Evolutionary conservation across 2,113 vertebrate species (phyloP).

Genomic region (Aphelocoma coerulescens): DNA sequence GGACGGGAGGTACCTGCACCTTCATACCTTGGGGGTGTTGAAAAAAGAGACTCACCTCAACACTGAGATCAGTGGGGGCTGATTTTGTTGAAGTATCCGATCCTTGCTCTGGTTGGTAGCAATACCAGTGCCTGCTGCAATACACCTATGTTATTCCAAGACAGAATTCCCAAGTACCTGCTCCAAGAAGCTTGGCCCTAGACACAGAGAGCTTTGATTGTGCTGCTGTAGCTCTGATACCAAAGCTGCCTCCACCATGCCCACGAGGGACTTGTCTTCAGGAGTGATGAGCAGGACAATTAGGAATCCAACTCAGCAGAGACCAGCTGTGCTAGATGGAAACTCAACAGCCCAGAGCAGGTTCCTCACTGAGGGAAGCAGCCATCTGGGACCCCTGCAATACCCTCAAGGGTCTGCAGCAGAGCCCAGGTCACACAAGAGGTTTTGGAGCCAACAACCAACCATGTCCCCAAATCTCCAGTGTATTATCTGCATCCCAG

Average conservation of each 20-base stretch:
- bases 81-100: background rate
- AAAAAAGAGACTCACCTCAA: background rate
- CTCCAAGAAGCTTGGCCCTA: background rate
- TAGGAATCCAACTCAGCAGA: background rate
- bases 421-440: background rate
- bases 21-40: background rate
- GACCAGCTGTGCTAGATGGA: background rate
- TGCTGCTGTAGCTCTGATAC: background rate
- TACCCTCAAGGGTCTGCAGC: background rate
- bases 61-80: background rate
- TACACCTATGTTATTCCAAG: background rate
- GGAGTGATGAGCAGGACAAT: background rate
- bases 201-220: background rate
- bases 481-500: background rate
- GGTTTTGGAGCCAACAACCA: background rate
- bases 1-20: background rate
- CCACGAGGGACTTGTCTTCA: background rate
- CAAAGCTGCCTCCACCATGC: background rate
- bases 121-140: background rate
- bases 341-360: background rate
- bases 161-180: background rate
- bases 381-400: rapidly evolving
- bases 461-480: background rate
- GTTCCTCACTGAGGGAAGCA: background rate
- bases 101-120: background rate